Conservation (phyloP, 1,140 invertebrate genomes). For the Zaprionus davidi region DNA sequence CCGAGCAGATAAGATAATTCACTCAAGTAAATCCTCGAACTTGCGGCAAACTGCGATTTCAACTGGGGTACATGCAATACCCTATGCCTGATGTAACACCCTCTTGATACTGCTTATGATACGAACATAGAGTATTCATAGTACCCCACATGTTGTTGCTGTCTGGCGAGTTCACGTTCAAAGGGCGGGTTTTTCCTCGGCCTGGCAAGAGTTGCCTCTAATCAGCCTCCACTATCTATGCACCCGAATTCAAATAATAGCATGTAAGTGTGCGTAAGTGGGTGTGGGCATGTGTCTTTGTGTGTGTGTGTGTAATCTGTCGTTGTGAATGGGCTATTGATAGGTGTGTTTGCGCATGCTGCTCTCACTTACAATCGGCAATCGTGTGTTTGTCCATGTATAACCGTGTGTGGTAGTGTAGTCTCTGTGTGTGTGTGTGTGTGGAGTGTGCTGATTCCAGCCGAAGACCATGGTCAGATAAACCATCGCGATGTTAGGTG, state of each 20-base stretch:
- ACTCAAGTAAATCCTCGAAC: not conserved
- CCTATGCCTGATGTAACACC: not conserved
- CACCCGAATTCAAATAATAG: not conserved
- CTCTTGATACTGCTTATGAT: not conserved
- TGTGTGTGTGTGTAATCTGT: not conserved
- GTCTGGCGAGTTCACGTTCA: not conserved
- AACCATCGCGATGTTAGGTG: conserved; percentile 49
- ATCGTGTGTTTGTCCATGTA: not conserved
- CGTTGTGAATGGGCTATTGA: conserved; percentile 17
- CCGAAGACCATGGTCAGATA: conserved; percentile 40
- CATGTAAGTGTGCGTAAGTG: not conserved
- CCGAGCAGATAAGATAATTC: not conserved
- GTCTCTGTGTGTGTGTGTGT: conserved; percentile 4
- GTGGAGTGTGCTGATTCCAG: conserved; percentile 57
- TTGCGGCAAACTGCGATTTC: not conserved
- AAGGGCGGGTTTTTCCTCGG: not conserved
- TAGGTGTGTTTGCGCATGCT: not conserved
- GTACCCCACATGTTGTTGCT: not conserved
- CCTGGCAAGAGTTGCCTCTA: not conserved
- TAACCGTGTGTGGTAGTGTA: too few species aligned
- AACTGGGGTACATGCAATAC: not conserved
- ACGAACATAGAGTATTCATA: not conserved
- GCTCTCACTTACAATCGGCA: too few species aligned
- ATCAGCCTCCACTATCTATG: conserved; percentile 6
- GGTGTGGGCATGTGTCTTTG: not conserved